Percentiles rank a stretch among this genome's conserved stretches.
Evolutionary conservation across 2,797 vertebrate genomes (phyloP).

Genomic region (Enteromius treurensis): DNA sequence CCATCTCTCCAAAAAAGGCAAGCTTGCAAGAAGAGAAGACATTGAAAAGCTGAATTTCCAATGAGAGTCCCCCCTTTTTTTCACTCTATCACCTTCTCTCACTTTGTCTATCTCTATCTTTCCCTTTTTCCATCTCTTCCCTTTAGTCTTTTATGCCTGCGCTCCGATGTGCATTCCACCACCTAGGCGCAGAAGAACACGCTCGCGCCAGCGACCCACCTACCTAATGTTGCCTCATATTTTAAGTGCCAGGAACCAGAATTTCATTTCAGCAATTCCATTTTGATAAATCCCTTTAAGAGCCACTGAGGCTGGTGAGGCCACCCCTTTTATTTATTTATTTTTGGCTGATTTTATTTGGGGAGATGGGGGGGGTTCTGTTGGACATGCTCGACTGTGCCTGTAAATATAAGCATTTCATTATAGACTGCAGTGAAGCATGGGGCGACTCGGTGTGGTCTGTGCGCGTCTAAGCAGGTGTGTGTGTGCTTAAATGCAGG

Average conservation of each 20-base stretch:
- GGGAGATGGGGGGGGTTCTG: conserved; percentile 87
- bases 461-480: conserved; percentile 73
- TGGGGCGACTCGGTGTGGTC: conserved; percentile 77
- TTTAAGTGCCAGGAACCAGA: conserved; percentile 93
- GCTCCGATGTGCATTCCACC: conserved; percentile 57
- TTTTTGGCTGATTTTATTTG: conserved; percentile 84
- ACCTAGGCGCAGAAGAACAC: conserved; percentile 58
- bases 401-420: conserved; percentile 99
- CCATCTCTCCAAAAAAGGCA: conserved; percentile 63
- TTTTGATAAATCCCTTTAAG: conserved; percentile 97
- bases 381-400: conserved; percentile 95
- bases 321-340: conserved; percentile 87
- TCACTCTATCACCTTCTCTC: conserved; percentile 32
- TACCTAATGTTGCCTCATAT: conserved; percentile 90
- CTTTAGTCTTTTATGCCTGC: conserved; percentile 54
- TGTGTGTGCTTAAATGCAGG: conserved; percentile 8
- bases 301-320: conserved; percentile 89
- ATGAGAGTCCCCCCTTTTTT: conserved; percentile 51
- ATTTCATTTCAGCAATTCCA: conserved; percentile 97
- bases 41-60: conserved; percentile 82
- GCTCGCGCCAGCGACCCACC: conserved; percentile 6
- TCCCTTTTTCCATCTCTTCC: background rate
- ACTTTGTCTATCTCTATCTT: conserved; percentile 50
- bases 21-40: conserved; percentile 83
- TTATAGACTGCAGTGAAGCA: conserved; percentile 98